Evolutionary conservation across 2,888 invertebrate genomes (phyloP).

Genomic region (Epinotia ramella): DNA sequence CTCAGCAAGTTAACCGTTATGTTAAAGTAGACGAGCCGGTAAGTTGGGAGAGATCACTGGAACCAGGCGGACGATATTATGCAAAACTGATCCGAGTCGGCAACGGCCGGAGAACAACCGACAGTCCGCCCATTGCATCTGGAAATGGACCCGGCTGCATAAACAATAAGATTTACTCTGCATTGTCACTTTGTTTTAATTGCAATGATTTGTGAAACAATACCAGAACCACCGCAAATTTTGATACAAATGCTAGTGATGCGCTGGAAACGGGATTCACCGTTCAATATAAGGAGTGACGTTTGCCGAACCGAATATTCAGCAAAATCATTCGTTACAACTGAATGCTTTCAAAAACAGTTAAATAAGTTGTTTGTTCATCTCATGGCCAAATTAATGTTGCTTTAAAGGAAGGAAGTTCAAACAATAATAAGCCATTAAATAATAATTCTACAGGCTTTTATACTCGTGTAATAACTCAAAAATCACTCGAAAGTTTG

Average conservation of each 20-base stretch:
- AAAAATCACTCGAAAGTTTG: no score
- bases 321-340: no score
- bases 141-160: constrained; percentile 7
- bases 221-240: neutral
- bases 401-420: no score
- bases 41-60: constrained; percentile 16
- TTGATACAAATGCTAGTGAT: neutral
- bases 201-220: neutral
- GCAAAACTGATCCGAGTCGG: constrained; percentile 34
- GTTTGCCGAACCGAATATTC: no score
- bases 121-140: constrained; percentile 6
- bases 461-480: no score
- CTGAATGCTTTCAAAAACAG: no score
- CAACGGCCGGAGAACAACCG: neutral
- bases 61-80: constrained; percentile 34
- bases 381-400: no score
- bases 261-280: no score
- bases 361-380: no score
- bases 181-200: constrained; percentile 10
- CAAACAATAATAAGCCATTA: no score
- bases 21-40: constrained; percentile 19
- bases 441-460: no score
- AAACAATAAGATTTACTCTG: neutral
- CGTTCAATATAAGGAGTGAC: no score
- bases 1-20: constrained; percentile 18